phyloP scores from a whole-genome alignment of 2,888 invertebrate genomes.

The Sesia apiformis region DNA sequence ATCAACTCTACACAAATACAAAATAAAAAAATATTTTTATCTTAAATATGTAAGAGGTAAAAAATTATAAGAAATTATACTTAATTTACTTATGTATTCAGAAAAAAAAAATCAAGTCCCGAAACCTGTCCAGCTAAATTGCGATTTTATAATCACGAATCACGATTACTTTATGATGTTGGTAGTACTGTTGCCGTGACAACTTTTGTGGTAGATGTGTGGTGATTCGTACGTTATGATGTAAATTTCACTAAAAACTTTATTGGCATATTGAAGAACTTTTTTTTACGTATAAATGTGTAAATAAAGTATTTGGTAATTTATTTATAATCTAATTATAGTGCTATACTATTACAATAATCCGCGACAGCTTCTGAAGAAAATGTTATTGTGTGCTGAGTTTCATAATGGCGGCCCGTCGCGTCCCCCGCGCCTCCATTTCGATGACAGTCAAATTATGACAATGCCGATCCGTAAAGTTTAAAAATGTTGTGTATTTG shows the following conservation, averaged over 20 bases:
- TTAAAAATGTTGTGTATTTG: conserved; percentile 58
- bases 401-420: conserved; percentile 79
- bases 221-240: conserved; percentile 6
- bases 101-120: too few species aligned
- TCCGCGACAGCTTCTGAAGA: conserved; percentile 11
- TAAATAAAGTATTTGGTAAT: neutral
- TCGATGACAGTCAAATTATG: conserved; percentile 77
- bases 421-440: conserved; percentile 79
- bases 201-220: conserved; percentile 54
- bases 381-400: conserved; percentile 71
- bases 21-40: too few species aligned
- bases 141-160: too few species aligned
- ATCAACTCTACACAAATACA: too few species aligned
- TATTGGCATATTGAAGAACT: neutral
- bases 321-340: too few species aligned
- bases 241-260: neutral
- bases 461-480: conserved; percentile 67
- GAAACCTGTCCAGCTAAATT: too few species aligned
- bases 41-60: too few species aligned
- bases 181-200: conserved; percentile 36
- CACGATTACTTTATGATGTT: neutral
- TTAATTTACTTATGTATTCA: too few species aligned
- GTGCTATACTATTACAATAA: too few species aligned
- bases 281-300: neutral
- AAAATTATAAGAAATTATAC: too few species aligned